A percentile compares a stretch with the other conserved stretches of the same genome.
Conservation (phyloP, 2,797 vertebrate genomes). For the Anguilla pacifica region DNA sequence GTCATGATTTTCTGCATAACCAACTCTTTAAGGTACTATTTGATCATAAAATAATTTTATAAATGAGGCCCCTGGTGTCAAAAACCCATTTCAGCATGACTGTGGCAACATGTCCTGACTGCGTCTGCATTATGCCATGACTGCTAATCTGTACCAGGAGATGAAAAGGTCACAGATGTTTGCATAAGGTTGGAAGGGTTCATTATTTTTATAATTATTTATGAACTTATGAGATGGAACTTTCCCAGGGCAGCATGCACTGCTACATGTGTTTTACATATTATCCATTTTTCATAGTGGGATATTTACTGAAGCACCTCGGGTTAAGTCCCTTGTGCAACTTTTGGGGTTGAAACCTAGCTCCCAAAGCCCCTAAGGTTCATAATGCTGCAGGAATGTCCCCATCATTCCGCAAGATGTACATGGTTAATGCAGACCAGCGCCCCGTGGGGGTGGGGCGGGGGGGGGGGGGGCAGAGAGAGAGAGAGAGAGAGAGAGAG, state of each 20-base stretch:
- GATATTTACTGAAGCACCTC: neutral
- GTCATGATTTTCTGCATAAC: neutral
- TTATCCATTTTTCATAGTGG: constrained; percentile 3
- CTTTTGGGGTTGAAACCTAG: neutral
- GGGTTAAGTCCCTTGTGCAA: neutral
- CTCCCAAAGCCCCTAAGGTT: neutral
- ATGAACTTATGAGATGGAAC: neutral
- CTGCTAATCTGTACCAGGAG: neutral
- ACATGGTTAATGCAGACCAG: neutral
- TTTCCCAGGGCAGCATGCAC: neutral
- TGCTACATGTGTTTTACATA: constrained; percentile 11
- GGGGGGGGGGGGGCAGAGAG: neutral
- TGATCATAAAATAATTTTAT: neutral
- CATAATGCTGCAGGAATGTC: neutral
- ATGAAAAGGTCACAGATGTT: neutral
- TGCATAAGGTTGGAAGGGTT: neutral
- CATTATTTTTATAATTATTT: neutral
- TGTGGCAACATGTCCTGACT: neutral
- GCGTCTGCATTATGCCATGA: neutral
- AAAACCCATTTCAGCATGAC: neutral
- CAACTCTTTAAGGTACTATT: neutral
- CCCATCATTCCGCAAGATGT: neutral
- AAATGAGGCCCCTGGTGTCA: neutral
- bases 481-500: neutral
- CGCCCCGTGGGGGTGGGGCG: neutral